Evolutionary conservation across 1,140 invertebrate genomes (phyloP), one percentile per base, ranked within the genome.

Genomic region (Cataglyphis hispanica): DNA sequence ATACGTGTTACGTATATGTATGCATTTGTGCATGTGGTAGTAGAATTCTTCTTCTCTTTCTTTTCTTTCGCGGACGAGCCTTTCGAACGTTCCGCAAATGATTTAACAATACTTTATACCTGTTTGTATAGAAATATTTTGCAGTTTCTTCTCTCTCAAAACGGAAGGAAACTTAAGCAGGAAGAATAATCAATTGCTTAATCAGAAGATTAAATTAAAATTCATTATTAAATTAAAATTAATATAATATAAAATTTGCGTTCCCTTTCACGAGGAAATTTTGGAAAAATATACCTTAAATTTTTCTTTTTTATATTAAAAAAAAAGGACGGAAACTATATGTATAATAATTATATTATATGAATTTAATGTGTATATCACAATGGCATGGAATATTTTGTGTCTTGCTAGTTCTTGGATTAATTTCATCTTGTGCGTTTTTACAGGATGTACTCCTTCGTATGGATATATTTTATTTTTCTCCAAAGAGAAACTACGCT

Each of bases 371-470:
- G 22, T 58, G 2, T 19, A 31, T 31, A 11, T 25, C 27, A 16
- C 19, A 22, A 61, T 11, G 7, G 37, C 2, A 7, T 34, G 53
- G 11, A 25, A 34, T 37, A 37, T 31, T 46, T 77, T 13, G 6
- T 19, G 46, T 31, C 25, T 40, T 13, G 25, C 19, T 31, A 46
- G 70, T 25, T 37, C 1, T 31, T 31, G 58, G 19, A 43, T 19
- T 64, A 56, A 80, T 80, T 80, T 56, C 37, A 31, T 34, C 37
- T 10, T 4, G n/a, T 27, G 34, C 63, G 10, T 56, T 19, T 43
- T 34, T 69, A 22, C 63, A 46, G 77, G 77, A 80, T 80, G 63
- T 8, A 22, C 27, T 63, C 40, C 10, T 8, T 76, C 46, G 77
- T 46, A 40, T 67, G 63, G 31, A n/a, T 58, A 46, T 34, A 8